Evolutionary conservation across 2,113 vertebrate genomes (phyloP), one percentile per base, ranked within the genome.

Genomic region (Chloropsis hardwickii): DNA sequence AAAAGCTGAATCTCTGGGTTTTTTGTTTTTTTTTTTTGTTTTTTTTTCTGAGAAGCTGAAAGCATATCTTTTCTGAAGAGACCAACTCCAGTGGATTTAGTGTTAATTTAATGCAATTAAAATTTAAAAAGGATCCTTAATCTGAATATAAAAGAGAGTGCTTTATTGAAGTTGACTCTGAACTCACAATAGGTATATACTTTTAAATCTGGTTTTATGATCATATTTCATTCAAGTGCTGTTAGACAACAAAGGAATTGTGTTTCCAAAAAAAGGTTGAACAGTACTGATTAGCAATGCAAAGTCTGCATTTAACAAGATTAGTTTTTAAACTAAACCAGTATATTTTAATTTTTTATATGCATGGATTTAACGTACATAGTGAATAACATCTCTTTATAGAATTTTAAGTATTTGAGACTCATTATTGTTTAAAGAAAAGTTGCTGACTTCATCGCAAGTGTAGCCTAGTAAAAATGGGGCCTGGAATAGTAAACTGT

Each of bases 361-460:
- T 4, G 17, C 72, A 27, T 45, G 80, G 83, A 77, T 82, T 78
- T 82, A 94, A n/a, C 29, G 33, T 96, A 84, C 47, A 23, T 40
- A 74, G 88, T 66, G 77, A 93, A 87, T 92, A 96, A 92, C 70
- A 85, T 96, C 84, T 90, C 81, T 62, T 92, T 95, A 90, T 81
- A 94, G 96, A 97, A 96, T 97, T 97, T 93, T 95, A 97, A 97
- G 92, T 92, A 95, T 97, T 96, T 83, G 94, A 94, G 94, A 93
- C 94, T 76, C 92, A 92, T 97, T 98, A 96, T 97, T 96, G 94
- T 97, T 97, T 95, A 92, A 96, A 95, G 91, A 91, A 96, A 98
- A 98, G 83, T 97, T 98, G 97, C 98, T 98, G 98, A 98, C 97
- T 97, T 97, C 97, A 98, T 97, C 95, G 70, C 85, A 82, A 97